A percentile compares a stretch with the other conserved stretches of the same genome.
Conservation (phyloP, 2,797 vertebrate species). For the Eutrigla gurnardus region DNA sequence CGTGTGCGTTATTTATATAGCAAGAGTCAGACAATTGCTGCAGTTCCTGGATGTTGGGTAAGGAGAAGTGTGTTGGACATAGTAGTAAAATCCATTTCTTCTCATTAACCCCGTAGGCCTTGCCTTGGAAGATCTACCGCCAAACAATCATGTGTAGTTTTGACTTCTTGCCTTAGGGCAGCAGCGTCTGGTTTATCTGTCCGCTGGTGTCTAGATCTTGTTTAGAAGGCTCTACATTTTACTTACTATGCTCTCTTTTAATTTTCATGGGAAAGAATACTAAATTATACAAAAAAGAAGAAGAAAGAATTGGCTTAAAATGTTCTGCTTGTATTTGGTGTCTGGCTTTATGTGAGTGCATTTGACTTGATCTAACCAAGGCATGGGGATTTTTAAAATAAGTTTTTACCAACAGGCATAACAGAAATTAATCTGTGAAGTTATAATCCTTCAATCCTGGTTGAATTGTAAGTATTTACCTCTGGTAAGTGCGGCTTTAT, state of each 20-base stretch:
- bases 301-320: neutral
- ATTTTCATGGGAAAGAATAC: too few species aligned
- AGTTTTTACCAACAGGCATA: neutral
- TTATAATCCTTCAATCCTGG: neutral
- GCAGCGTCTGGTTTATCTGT: neutral
- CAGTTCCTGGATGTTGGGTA: slow-evolving; percentile 18
- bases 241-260: neutral
- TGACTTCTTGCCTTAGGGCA: neutral
- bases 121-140: neutral
- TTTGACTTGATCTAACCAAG: neutral
- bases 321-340: neutral
- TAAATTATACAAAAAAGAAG: neutral
- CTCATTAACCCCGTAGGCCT: neutral
- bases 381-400: neutral
- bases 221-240: neutral
- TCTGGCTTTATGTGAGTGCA: neutral
- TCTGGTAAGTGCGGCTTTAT: neutral
- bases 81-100: slow-evolving; percentile 16
- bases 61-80: neutral
- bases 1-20: slow-evolving; percentile 31
- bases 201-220: neutral
- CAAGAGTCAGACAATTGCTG: slow-evolving; percentile 23
- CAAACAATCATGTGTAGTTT: neutral
- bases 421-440: neutral
- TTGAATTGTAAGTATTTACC: neutral